These are phyloP conservation scores for Terrapene triunguis DNA, from an alignment of 2,113 vertebrate species.

Conservation along the genomic window DNA sequence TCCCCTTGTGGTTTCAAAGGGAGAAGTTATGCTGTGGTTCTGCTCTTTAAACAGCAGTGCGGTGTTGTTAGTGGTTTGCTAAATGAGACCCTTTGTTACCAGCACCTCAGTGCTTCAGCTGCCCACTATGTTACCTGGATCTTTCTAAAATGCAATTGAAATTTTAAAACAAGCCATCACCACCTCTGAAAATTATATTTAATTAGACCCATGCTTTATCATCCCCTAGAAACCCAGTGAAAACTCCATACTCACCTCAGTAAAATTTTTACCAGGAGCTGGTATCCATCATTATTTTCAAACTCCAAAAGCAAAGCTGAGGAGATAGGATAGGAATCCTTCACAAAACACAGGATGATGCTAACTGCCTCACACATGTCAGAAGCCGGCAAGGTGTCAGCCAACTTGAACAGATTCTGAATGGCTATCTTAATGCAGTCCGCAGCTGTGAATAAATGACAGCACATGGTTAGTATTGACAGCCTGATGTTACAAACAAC, in stretches of 20 bases:
- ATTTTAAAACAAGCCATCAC: not conserved
- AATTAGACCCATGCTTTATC: not conserved
- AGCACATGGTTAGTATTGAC: not conserved
- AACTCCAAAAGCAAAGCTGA: constrained; percentile 88
- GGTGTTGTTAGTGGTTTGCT: not conserved
- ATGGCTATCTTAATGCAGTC: constrained; percentile 89
- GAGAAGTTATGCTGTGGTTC: not conserved
- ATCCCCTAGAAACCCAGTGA: not conserved
- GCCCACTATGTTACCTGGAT: not conserved
- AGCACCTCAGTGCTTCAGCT: not conserved
- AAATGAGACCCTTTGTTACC: not conserved
- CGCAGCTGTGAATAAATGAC: constrained; percentile 72
- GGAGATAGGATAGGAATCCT: constrained; percentile 86
- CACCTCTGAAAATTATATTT: not conserved
- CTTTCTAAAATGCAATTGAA: not conserved
- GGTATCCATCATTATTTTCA: constrained; percentile 90
- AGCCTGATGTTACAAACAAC: not conserved
- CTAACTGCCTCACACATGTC: constrained; percentile 88
- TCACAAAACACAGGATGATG: constrained; percentile 89
- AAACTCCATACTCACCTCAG: constrained; percentile 81
- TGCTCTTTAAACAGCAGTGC: not conserved
- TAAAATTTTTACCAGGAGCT: constrained; percentile 86
- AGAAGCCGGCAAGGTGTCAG: constrained; percentile 75
- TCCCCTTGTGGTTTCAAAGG: not conserved
- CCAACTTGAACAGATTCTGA: constrained; percentile 87